Base-by-base conservation (phyloP, 2,113 vertebrate genomes). In the Aspiorhynchus laticeps region DNA sequence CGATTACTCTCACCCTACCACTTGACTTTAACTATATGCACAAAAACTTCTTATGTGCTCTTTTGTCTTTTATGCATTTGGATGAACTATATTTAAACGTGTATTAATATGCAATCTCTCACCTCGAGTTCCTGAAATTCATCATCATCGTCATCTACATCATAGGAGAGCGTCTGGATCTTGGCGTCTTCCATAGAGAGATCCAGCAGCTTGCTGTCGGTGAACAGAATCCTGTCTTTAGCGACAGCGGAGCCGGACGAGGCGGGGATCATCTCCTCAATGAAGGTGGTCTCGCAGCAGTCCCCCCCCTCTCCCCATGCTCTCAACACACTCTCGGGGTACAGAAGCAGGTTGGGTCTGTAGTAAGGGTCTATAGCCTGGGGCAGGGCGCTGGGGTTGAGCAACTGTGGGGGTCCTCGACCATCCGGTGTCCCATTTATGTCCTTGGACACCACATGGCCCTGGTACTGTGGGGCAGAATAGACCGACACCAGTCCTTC, bases 81-180 rank as follows among this genome's bases (percentile, higher is more conserved):
- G 69, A 21, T 41, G 19, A 24, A 38, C 7, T 41, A 14, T 14
- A 73, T n/a, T n/a, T 63, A 63, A 80, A 61, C 2, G 24, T 11
- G 79, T 28, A 65, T 43, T 19, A 28, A n/a, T 10, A 28, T 19
- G 9, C 41, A 46, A 65, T 28, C 43, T 88, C 95, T 95, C 85
- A 99, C 97, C 97, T 99, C 97, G 15, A 99, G 91, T 86, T 98
- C 98, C 91, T 98, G 97, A 90, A 98, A 97, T 26, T 98, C 97
- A 9, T 98, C 97, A 0, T 97, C 97, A 0, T 97, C 97, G 0
- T 98, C 96, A 0, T 98, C 97, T 36, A 97, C 94, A 0, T 99
- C 96, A 0, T 97, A 98, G 21, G 98, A 98, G 24, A 98, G 95
- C 0, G 97, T 97, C 31, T 97, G 97, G 88, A 98, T 96, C 94